Evolutionary conservation across 1,140 invertebrate genomes (phyloP).

Genomic region (Megathymus violae): DNA sequence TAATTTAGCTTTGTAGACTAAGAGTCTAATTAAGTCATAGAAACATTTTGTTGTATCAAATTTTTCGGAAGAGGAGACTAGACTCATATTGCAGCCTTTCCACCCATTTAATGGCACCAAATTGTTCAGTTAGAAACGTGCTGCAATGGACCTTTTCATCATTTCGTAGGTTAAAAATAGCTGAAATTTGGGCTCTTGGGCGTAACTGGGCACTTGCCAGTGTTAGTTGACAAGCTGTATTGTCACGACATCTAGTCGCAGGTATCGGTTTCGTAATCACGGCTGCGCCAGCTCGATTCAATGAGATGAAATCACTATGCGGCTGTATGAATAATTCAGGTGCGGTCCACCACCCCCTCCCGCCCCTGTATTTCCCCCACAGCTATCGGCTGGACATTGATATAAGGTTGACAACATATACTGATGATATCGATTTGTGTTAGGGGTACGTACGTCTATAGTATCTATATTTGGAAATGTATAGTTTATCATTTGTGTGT

Average conservation of each 20-base stretch:
- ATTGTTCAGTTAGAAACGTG: constrained; percentile 16
- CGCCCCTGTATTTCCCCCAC: constrained; percentile 39
- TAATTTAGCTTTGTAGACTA: too few relatives aligned
- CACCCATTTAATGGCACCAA: constrained; percentile 13
- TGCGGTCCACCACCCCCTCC: constrained; percentile 61
- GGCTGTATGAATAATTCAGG: constrained; percentile 79
- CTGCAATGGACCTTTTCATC: constrained; percentile 21
- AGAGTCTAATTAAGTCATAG: too few relatives aligned
- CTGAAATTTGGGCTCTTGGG: constrained; percentile 32
- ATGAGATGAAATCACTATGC: constrained; percentile 83
- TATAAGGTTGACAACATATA: constrained; percentile 58
- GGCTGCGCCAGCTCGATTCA: constrained; percentile 70
- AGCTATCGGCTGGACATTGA: constrained; percentile 47
- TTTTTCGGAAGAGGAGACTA: too few relatives aligned
- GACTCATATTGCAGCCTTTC: neutral
- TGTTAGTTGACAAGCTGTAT: constrained; percentile 64
- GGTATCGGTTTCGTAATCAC: constrained; percentile 79
- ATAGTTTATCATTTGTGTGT: too few relatives aligned
- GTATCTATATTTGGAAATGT: too few relatives aligned
- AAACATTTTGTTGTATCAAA: too few relatives aligned
- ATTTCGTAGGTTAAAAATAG: constrained; percentile 27
- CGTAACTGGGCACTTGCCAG: constrained; percentile 34
- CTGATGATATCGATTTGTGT: constrained; percentile 12
- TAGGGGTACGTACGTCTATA: neutral
- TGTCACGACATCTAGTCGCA: constrained; percentile 55